Base-by-base conservation (phyloP, 2,113 vertebrate genomes). In the Terrapene triunguis region DNA sequence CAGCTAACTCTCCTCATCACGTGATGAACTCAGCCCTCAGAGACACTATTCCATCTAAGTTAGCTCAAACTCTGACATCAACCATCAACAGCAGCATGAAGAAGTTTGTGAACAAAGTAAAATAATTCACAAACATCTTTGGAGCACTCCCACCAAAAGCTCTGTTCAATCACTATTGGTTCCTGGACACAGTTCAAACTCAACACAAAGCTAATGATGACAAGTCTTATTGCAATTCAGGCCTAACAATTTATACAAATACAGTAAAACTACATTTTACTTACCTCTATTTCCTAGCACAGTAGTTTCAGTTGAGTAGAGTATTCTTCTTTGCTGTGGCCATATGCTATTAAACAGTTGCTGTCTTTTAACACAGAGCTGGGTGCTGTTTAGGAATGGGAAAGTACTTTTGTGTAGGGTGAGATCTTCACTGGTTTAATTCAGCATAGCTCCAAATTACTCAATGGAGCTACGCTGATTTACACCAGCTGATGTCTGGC, bases 391-490 rank as follows among this genome's bases (percentile, higher is more conserved):
- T 29, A 62, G 57, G 6, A 78, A 42, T 44, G 38, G 42, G 42
- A 78, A 47, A 22, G 29, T 42, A 47, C 65, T 72, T 47, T 72
- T 83, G 78, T 47, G 14, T n/a, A 81, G 5, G 6, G 89, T 13
- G 3, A 79, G 91, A 92, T 38, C 0, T 0, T 44, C 19, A 17
- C 54, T 81, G 62, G 25, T 69, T 91, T 47, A 85, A 44, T 10
- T 62, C 2, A 62, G 51, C 3, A 1, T 62, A 80, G 80, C 89
- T 88, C 85, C 62, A 5, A 4, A 9, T 38, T 27, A 78, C 74
- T 27, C 74, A 78, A 13, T 27, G 27, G 48, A 35, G 65, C 57
- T 90, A n/a, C 25, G 94, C 95, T 95, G 82, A 96, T 94, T 97
- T 91, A 88, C 93, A 50, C 54, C 57, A 85, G 16, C 2, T 92